phyloP scores from a whole-genome alignment of 2,113 vertebrate genomes.

The Varanus komodoensis region DNA sequence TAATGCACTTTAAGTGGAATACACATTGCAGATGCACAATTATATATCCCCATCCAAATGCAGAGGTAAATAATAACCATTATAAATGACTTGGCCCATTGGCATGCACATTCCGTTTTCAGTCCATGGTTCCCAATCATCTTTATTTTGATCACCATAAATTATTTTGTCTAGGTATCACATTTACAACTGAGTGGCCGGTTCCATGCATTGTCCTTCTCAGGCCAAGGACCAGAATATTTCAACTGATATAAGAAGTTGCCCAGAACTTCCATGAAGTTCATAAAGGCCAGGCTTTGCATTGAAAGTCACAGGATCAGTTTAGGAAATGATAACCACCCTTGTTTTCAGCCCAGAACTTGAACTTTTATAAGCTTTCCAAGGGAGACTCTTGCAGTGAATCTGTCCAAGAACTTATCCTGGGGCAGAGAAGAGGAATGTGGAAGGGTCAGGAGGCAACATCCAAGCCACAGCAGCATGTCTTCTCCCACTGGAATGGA shows the following conservation, averaged over 20 bases:
- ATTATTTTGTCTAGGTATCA: neutral
- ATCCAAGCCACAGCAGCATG: too few relatives aligned
- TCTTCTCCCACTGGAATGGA: too few relatives aligned
- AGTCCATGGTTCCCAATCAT: neutral
- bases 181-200: neutral
- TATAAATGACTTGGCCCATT: neutral
- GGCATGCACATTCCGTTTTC: neutral
- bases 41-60: neutral
- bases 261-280: neutral
- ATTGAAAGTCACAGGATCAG: neutral
- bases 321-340: neutral
- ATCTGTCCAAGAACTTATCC: too few relatives aligned
- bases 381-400: too few relatives aligned
- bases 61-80: neutral
- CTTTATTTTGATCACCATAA: neutral
- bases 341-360: neutral
- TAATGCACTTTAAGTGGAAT: conserved; percentile 15
- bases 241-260: neutral
- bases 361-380: neutral
- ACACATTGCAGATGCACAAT: neutral
- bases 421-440: too few relatives aligned
- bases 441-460: too few relatives aligned
- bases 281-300: neutral
- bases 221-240: neutral
- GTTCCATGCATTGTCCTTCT: neutral